Evolutionary conservation across 2,113 vertebrate genomes (phyloP), one percentile per base, ranked within the genome.

Genomic region (Burhinus oedicnemus): DNA sequence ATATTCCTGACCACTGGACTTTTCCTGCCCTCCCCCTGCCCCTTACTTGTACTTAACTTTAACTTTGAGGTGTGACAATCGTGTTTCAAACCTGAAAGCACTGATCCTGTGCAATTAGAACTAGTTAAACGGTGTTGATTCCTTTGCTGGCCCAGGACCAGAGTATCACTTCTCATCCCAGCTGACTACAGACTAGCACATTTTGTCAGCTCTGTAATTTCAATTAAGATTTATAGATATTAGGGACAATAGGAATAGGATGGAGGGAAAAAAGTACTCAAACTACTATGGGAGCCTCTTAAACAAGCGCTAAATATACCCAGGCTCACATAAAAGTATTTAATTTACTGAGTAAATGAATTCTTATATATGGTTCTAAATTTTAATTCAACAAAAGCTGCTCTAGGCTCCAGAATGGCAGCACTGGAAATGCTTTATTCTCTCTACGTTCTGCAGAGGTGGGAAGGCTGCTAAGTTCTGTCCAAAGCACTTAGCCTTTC

Each of bases 171-270:
- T 83, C 52, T 70, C 49, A 49, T 70, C 68, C 44, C 70, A 85
- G 47, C 60, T 42, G 62, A 90, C 52, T 44, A 57, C 51, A 89
- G 40, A 78, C 47, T n/a, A 83, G n/a, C n/a, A 58, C 47, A 76
- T 70, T 76, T 69, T 60, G 69, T 80, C 66, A 95, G 61, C 69
- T 87, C 91, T 80, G 45, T 91, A 90, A 95, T 90, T 97, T 93
- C 89, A 96, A 90, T 96, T 96, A 96, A 97, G 95, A 97, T 95
- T 96, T 90, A 70, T n/a, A 97, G 91, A 96, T 97, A 96, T 45
- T 76, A 45, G 34, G 69, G n/a, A 75, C 71, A 89, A 92, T 62
- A 83, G 44, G 30, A 77, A 76, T 29, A 64, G 75, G 71, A 90
- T 34, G 20, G 23, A 27, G 30, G 32, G 26, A 7, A 22, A 23